Evolutionary conservation across 2,888 invertebrate species (phyloP).

Genomic region (Diadromus collaris): DNA sequence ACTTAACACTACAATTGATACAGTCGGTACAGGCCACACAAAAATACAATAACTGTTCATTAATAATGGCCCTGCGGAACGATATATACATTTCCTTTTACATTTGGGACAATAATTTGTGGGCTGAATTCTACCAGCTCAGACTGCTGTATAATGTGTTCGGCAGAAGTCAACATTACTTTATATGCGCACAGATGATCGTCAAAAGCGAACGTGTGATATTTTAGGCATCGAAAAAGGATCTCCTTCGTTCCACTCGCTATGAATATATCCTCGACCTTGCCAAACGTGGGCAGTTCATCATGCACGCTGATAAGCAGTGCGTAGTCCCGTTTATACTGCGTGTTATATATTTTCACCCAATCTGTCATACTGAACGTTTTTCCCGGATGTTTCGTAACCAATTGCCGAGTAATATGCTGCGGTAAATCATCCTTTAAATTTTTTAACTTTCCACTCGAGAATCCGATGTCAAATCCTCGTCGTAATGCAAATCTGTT

Average conservation of each 20-base stretch:
- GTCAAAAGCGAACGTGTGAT: slow-evolving; percentile 8
- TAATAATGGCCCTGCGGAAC: slow-evolving; percentile 15
- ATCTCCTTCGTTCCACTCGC: slow-evolving; percentile 14
- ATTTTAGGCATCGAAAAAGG: slow-evolving; percentile 8
- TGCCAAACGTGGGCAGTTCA: slow-evolving; percentile 6
- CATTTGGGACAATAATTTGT: slow-evolving; percentile 4
- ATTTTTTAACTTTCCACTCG: slow-evolving; percentile 7
- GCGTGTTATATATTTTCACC: background rate
- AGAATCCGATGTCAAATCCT: slow-evolving; percentile 5
- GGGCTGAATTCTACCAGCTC: slow-evolving; percentile 14
- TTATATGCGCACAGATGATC: slow-evolving; percentile 13
- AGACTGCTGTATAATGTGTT: slow-evolving; percentile 4
- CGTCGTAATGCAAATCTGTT: slow-evolving; percentile 7
- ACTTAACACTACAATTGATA: too few species aligned
- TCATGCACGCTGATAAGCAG: slow-evolving; percentile 1
- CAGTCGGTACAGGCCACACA: too few species aligned
- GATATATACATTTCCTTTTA: slow-evolving; percentile 1
- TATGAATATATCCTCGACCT: slow-evolving; percentile 5
- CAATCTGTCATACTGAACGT: background rate
- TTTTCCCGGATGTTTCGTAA: background rate
- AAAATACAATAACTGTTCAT: background rate
- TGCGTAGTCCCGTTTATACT: slow-evolving; percentile 2
- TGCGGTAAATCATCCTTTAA: slow-evolving; percentile 1
- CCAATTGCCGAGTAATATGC: background rate
- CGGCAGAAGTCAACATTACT: slow-evolving; percentile 10